A percentile compares a stretch with the other conserved stretches of the same genome.
These are phyloP conservation scores for Camponotus vicinus DNA, from an alignment of 1,140 invertebrate species.

Conservation along the genomic window DNA sequence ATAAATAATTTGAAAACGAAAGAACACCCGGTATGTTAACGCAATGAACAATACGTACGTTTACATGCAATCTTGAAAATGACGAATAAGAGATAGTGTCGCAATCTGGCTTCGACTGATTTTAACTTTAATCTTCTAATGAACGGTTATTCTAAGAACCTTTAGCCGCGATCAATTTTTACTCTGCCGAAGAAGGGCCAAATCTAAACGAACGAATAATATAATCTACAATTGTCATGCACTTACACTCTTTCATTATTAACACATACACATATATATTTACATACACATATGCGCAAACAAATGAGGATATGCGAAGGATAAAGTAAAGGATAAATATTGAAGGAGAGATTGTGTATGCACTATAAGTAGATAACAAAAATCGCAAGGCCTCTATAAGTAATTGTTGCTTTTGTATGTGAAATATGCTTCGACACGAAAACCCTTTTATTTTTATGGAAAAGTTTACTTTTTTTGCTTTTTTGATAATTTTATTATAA, in stretches of 20 bases:
- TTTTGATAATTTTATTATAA: conserved; percentile 77
- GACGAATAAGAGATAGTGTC: conserved; percentile 63
- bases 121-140: conserved; percentile 76
- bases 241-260: conserved; percentile 76
- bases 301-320: conserved; percentile 67
- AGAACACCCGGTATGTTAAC: neutral
- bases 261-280: conserved; percentile 26
- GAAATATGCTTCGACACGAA: conserved; percentile 81
- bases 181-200: conserved; percentile 80
- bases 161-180: conserved; percentile 77
- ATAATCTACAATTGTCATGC: conserved; percentile 78
- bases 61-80: conserved; percentile 73
- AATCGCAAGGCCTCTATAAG: conserved; percentile 83
- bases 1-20: neutral
- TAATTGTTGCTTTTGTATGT: conserved; percentile 85
- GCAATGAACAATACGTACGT: neutral
- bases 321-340: conserved; percentile 73
- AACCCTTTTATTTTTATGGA: conserved; percentile 72
- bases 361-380: conserved; percentile 81
- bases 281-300: conserved; percentile 67
- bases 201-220: conserved; percentile 77
- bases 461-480: conserved; percentile 63
- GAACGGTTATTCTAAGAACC: conserved; percentile 69
- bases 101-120: conserved; percentile 81
- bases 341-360: conserved; percentile 82